phyloP scores from a whole-genome alignment of 2,113 vertebrate species.

The Halcyon malimbica region DNA sequence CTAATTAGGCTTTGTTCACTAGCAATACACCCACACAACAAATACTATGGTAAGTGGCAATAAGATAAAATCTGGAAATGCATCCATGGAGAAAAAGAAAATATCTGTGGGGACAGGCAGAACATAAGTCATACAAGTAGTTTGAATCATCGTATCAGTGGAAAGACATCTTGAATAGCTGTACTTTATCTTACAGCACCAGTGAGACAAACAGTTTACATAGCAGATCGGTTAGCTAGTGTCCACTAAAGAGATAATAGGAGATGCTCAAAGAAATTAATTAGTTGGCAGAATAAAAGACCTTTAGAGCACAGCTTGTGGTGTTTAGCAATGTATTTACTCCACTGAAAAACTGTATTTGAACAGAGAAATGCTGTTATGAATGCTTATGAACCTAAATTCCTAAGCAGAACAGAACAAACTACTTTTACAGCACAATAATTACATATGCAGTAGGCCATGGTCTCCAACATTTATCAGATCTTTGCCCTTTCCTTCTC shows the following conservation, averaged over 20 bases:
- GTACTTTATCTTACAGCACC: background rate
- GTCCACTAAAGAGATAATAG: background rate
- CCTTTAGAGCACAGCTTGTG: background rate
- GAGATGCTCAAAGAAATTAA: background rate
- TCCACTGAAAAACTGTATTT: background rate
- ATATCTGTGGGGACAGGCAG: background rate
- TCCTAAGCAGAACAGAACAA: background rate
- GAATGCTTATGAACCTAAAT: background rate
- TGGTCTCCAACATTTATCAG: background rate
- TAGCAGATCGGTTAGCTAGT: background rate
- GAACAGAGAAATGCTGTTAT: background rate
- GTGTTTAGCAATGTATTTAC: background rate
- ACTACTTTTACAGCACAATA: background rate
- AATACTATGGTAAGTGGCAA: conserved; percentile 9
- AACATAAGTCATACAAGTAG: background rate
- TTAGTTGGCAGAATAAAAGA: background rate
- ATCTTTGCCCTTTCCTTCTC: background rate
- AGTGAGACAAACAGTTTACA: background rate
- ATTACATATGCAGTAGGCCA: background rate
- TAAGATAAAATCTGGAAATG: conserved; percentile 1
- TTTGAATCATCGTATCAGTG: background rate
- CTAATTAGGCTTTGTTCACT: conserved; percentile 29
- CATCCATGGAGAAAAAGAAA: conserved; percentile 16
- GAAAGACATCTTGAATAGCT: background rate
- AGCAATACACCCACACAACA: conserved; percentile 33